Evolutionary conservation across 2,888 invertebrate species (phyloP).

Genomic region (Cephus runcator): DNA sequence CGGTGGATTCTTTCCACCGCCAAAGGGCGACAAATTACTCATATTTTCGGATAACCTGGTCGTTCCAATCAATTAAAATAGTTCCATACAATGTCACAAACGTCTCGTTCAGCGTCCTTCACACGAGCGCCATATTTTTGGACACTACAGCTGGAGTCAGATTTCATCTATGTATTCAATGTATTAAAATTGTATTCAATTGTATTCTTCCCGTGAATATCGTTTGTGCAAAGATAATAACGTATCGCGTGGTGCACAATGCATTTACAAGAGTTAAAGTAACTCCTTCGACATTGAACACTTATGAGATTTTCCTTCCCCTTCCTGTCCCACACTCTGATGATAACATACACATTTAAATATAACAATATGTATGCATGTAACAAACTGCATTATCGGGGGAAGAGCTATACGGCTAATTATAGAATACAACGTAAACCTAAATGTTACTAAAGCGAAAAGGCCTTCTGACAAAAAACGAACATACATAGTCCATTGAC

Average conservation of each 20-base stretch:
- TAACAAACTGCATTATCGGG: background rate
- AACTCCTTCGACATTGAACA: background rate
- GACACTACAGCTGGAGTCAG: constrained; percentile 18
- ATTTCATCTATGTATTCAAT: constrained; percentile 5
- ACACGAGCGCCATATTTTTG: constrained; percentile 55
- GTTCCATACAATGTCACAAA: constrained; percentile 18
- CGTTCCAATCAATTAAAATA: constrained; percentile 26
- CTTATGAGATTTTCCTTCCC: background rate
- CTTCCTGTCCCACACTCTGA: background rate
- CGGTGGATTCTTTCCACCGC: constrained; percentile 82
- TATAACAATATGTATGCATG: background rate
- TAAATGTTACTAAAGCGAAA: background rate
- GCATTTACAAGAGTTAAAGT: background rate
- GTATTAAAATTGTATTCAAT: background rate
- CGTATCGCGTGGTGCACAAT: background rate
- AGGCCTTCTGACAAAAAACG: background rate
- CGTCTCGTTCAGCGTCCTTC: constrained; percentile 50
- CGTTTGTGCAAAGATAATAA: background rate
- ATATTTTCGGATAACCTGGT: constrained; percentile 44
- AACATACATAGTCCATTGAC: background rate
- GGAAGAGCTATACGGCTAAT: background rate
- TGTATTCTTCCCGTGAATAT: background rate
- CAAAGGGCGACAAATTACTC: constrained; percentile 69
- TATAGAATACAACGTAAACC: background rate
- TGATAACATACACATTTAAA: background rate